Evolutionary conservation across 2,113 vertebrate species (phyloP), one percentile per base, ranked within the genome.

Genomic region (Ammodytes marinus): DNA sequence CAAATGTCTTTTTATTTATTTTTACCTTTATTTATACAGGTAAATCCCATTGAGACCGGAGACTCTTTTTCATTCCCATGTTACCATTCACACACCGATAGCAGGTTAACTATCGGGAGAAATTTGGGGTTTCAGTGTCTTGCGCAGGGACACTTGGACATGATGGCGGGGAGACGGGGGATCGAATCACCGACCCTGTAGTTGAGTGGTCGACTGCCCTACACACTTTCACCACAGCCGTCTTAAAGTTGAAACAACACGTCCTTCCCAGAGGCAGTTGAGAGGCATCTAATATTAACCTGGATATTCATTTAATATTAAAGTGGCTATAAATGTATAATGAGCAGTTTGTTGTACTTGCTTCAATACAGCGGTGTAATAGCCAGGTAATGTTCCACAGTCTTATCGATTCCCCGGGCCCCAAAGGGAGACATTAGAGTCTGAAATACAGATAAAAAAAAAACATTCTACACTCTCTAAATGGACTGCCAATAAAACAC

Each of bases 401-500:
- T 39, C 70, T 37, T 53, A 46, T 60, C 45, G 9, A 66, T 60
- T 59, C 3, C 27, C 27, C 27, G 27, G 47, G 40, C 49, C 12
- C 19, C 65, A 37, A 6, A 3, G 11, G 61, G 58, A 69, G 43
- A 74, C 42, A 42, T 66, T 11, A 80, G 42, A 5, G 46, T 17
- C 66, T 60, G 47, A 53, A 27, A 27, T 27, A 27, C 27, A 27
- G 2, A 27, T 27, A 27, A 27, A 27, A 27, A 27, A 58, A 46
- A 84, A 13, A 80, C 57, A 68, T 4, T 19, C 40, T 46, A 43
- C 11, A 9, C 8, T 68, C 58, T 73, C 57, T 66, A 57, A 52
- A 82, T 71, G 59, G 83, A 46, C 35, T 12, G 42, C 61, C 74
- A 52, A 39, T 71, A 69, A 65, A 52, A 72, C 63, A 61, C 77